Evolutionary conservation across 2,113 vertebrate species (phyloP).

Genomic region (Pseudonaja textilis): DNA sequence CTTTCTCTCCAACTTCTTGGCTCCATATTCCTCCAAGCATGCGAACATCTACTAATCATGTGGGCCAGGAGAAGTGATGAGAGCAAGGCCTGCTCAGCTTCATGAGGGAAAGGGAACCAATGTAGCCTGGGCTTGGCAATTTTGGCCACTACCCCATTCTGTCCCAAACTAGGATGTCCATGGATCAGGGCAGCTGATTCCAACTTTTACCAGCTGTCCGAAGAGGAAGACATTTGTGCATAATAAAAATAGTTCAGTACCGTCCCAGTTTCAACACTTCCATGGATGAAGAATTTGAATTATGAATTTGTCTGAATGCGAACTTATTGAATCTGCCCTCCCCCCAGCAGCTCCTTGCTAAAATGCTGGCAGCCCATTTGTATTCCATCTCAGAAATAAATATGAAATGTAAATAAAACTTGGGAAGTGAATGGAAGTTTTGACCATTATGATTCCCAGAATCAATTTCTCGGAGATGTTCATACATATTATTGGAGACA

Average conservation of each 20-base stretch:
- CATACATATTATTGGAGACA: constrained; percentile 11
- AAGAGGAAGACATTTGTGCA: background rate
- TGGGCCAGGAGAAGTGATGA: background rate
- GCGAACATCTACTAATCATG: background rate
- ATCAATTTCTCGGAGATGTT: constrained; percentile 31
- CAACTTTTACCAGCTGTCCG: background rate
- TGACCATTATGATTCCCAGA: constrained; percentile 41
- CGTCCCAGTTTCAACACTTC: constrained; percentile 20
- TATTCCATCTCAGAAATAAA: constrained; percentile 56
- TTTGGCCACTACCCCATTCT: background rate
- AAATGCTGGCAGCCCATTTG: constrained; percentile 1
- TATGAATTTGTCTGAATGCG: constrained; percentile 28
- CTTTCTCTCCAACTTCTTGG: background rate
- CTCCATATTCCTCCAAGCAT: background rate
- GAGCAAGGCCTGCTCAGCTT: background rate
- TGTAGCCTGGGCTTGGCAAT: background rate
- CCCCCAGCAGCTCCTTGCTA: constrained; percentile 22
- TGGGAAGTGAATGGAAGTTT: constrained; percentile 35
- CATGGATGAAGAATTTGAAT: constrained; percentile 2
- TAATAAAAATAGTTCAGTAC: background rate
- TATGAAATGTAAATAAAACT: constrained; percentile 41
- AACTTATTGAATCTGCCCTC: constrained; percentile 25
- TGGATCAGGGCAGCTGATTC: background rate
- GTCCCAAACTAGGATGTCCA: background rate
- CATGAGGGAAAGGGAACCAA: background rate